These are phyloP conservation scores for Sweltsa coloradensis DNA, from an alignment of 1,140 invertebrate genomes.

Conservation along the genomic window DNA sequence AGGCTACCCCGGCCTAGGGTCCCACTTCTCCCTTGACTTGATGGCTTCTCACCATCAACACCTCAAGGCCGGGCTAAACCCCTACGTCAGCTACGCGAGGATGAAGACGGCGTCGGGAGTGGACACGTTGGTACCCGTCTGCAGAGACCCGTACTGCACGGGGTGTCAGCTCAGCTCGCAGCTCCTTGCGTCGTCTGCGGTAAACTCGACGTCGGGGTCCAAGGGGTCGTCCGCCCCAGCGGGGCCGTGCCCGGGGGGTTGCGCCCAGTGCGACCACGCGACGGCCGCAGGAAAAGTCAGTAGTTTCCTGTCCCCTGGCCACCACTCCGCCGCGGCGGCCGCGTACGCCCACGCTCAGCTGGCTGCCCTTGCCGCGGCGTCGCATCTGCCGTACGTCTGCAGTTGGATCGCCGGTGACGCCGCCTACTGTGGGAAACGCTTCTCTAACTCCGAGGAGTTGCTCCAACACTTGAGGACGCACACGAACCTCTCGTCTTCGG, in stretches of 20 bases:
- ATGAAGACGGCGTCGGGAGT: conserved; percentile 46
- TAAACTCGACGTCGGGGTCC: conserved; percentile 28
- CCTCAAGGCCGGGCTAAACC: conserved; percentile 41
- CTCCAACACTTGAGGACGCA: conserved; percentile 81
- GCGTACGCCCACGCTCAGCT: conserved; percentile 63
- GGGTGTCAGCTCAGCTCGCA: conserved; percentile 80
- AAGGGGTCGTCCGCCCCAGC: conserved; percentile 22
- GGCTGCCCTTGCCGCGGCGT: conserved; percentile 56
- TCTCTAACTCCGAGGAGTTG: conserved; percentile 77
- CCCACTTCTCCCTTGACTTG: conserved; percentile 48
- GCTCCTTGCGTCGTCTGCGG: conserved; percentile 34
- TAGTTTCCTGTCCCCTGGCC: conserved; percentile 38
- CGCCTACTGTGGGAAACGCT: conserved; percentile 82
- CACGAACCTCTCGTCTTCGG: conserved; percentile 40
- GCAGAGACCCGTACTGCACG: conserved; percentile 83
- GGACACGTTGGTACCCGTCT: conserved; percentile 51
- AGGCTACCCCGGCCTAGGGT: conserved; percentile 38
- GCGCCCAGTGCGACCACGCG: conserved; percentile 79
- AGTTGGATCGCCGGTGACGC: conserved; percentile 85
- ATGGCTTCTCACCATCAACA: conserved; percentile 59
- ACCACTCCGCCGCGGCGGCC: conserved; percentile 31
- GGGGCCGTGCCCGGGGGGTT: conserved; percentile 69
- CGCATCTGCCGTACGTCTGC: conserved; percentile 70
- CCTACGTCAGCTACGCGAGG: conserved; percentile 57
- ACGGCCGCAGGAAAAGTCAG: conserved; percentile 55